Conservation (phyloP, 2,797 vertebrate genomes). For the Propithecus perrieri region DNA sequence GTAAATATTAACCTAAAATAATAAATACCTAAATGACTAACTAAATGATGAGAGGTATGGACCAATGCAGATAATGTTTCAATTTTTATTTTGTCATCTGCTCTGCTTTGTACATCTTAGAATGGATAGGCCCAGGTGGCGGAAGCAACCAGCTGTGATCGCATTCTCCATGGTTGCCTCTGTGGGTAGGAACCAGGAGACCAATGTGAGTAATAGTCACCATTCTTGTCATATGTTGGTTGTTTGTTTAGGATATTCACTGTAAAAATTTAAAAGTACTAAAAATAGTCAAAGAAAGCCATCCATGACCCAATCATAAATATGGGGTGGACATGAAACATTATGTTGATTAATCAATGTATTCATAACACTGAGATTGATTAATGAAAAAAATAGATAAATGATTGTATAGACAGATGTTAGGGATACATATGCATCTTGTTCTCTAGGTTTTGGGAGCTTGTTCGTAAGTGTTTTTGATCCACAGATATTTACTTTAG, state of each 20-base stretch:
- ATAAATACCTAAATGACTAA: not conserved
- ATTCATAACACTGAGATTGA: not conserved
- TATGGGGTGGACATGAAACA: not conserved
- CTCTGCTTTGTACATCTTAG: not conserved
- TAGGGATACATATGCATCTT: not conserved
- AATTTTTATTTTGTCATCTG: not conserved
- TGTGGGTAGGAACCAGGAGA: not conserved
- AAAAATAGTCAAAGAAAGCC: not conserved
- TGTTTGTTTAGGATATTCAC: not conserved
- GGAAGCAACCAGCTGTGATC: too few relatives aligned
- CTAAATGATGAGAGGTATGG: not conserved
- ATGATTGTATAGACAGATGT: not conserved
- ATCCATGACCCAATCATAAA: not conserved
- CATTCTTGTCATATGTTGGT: not conserved
- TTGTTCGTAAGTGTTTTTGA: not conserved
- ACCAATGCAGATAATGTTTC: not conserved
- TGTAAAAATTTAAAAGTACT: not conserved
- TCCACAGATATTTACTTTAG: not conserved
- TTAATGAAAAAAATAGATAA: not conserved
- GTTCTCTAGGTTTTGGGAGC: not conserved
- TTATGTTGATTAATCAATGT: not conserved
- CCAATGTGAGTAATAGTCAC: not conserved
- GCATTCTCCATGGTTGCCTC: accelerated
- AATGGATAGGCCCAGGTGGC: not conserved
- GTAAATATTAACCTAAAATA: not conserved